Evolutionary conservation across 2,888 invertebrate genomes (phyloP).

Genomic region (Seira musarum): DNA sequence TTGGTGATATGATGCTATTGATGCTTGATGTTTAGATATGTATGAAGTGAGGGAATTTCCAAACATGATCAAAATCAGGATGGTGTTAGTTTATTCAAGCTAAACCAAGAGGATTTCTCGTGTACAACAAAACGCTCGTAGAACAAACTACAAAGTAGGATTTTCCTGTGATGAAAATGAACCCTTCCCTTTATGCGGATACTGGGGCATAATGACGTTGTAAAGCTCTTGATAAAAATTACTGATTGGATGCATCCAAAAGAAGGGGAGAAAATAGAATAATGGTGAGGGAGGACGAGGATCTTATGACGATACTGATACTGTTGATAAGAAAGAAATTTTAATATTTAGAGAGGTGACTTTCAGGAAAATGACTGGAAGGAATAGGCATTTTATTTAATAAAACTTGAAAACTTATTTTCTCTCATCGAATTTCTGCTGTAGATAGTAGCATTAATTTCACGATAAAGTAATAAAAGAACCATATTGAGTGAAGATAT

Average conservation of each 20-base stretch:
- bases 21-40: not conserved
- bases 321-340: not conserved
- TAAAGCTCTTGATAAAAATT: not conserved
- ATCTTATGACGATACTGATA: not conserved
- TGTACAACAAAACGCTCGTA: too few species aligned
- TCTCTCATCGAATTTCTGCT: too few species aligned
- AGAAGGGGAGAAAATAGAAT: too few species aligned
- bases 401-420: not conserved
- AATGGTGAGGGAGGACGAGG: not conserved
- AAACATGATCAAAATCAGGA: too few species aligned
- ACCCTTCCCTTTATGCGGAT: not conserved
- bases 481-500: too few species aligned
- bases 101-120: not conserved
- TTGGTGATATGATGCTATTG: not conserved
- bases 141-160: not conserved
- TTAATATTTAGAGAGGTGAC: too few species aligned
- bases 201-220: not conserved
- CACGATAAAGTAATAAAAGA: too few species aligned
- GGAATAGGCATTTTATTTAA: not conserved
- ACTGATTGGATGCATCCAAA: not conserved
- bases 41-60: not conserved
- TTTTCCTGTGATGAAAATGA: not conserved
- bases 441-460: too few species aligned
- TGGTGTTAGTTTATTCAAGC: too few species aligned
- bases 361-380: conserved; percentile 5